phyloP scores from a whole-genome alignment of 2,113 vertebrate genomes.

The Burhinus oedicnemus region DNA sequence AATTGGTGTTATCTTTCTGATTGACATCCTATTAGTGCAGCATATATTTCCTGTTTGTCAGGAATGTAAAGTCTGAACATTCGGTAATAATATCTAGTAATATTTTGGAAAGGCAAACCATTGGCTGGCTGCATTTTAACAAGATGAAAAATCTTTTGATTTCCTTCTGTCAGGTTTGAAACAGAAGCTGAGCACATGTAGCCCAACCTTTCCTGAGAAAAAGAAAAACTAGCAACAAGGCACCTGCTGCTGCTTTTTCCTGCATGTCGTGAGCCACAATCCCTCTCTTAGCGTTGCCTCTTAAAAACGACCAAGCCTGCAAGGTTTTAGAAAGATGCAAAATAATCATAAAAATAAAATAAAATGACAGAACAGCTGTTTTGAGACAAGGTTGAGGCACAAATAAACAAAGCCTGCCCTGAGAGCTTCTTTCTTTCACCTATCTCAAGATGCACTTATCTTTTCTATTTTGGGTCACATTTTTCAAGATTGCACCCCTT shows the following conservation, averaged over 20 bases:
- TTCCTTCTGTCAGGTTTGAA: conserved; percentile 71
- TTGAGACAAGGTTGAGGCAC: not conserved
- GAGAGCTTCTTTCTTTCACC: not conserved
- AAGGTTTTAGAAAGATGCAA: not conserved
- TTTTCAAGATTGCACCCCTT: not conserved
- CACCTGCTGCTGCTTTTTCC: conserved; percentile 50
- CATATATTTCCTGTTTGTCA: conserved; percentile 85
- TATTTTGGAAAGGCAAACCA: conserved; percentile 78
- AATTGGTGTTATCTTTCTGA: conserved; percentile 84
- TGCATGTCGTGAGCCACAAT: not conserved
- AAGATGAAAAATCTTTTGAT: conserved; percentile 64
- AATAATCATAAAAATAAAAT: not conserved
- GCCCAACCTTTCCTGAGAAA: conserved; percentile 39
- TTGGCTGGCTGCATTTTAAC: conserved; percentile 76
- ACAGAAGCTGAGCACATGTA: conserved; percentile 64
- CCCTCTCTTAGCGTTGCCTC: not conserved
- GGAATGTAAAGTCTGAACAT: conserved; percentile 76
- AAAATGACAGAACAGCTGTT: not conserved
- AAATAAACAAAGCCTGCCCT: not conserved
- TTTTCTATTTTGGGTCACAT: not conserved
- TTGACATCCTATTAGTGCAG: conserved; percentile 78
- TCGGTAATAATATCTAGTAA: conserved; percentile 79
- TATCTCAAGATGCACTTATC: not conserved
- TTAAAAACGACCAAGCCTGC: not conserved
- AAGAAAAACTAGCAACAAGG: conserved; percentile 20